Evolutionary conservation across 2,113 vertebrate genomes (phyloP).

Genomic region (Gymnobelideus leadbeateri): DNA sequence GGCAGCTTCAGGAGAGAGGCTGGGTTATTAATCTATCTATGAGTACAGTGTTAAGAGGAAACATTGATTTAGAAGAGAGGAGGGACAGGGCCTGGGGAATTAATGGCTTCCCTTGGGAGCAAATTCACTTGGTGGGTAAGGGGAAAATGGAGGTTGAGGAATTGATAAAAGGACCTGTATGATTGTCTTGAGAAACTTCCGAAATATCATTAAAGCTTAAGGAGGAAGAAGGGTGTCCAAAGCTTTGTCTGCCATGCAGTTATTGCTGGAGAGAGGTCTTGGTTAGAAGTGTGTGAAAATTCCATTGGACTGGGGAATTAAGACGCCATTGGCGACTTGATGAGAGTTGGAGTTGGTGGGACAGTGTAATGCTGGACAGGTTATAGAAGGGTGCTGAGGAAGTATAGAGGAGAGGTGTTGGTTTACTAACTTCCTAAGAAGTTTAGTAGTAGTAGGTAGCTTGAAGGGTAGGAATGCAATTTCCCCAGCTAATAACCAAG

Average conservation of each 20-base stretch:
- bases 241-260: not conserved
- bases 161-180: not conserved
- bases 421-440: not conserved
- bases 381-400: not conserved
- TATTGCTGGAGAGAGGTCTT: not conserved
- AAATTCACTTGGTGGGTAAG: not conserved
- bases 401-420: not conserved
- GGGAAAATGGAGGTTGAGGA: not conserved
- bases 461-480: not conserved
- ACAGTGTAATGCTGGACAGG: rapidly evolving
- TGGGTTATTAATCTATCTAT: not conserved
- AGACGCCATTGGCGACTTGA: not conserved
- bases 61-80: not conserved
- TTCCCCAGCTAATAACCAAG: not conserved
- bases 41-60: not conserved
- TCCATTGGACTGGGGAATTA: not conserved
- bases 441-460: not conserved
- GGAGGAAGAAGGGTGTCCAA: not conserved
- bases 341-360: not conserved
- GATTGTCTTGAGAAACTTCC: not conserved
- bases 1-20: not conserved
- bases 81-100: not conserved
- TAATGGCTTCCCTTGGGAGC: not conserved
- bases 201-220: not conserved
- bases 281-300: not conserved